Evolutionary conservation across 2,113 vertebrate genomes (phyloP), one percentile per base, ranked within the genome.

Genomic region (Apteryx owenii): DNA sequence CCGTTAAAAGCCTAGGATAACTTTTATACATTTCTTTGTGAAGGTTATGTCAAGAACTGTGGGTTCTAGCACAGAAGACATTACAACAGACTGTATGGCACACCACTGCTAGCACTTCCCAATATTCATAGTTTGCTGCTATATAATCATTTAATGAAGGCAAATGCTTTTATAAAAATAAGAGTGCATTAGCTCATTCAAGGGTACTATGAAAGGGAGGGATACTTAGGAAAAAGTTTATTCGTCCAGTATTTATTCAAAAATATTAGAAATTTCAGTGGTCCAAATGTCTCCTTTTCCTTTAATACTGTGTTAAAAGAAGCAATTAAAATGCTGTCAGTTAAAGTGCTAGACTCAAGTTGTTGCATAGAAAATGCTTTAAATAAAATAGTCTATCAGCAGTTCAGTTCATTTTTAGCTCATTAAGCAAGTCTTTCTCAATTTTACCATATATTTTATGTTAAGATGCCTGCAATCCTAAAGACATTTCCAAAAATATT

Each of bases 401-500:
- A 93, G 85, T 62, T 84, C 92, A 90, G 73, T 40, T 93, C 11
- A 69, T n/a, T 89, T 76, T 81, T 90, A 53, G 65, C 80, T 94
- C 83, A 92, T 86, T 92, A 89, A 92, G 68, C 42, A 71, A 86
- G 44, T 65, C 25, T 83, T 80, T 29, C 44, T 62, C 73, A 36
- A 71, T 36, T 93, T 75, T 61, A 79, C 77, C n/a, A 7, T 8
- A 31, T 48, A 25, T 66, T 85, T 77, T 79, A 94, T 3, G 0
- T 85, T 28, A 50, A 90, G 54, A 78, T 36, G 66, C 51, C 81
- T 93, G 66, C 81, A 82, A 80, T 79, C 61, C 77, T 51, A 85
- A 29, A 87, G 81, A 90, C 40, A 77, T 36, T 65, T 90, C 89
- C 91, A 93, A 90, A 97, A 96, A 95, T 96, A 94, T 60, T 31